A percentile compares a stretch with the other conserved stretches of the same genome.
Evolutionary conservation across 2,888 invertebrate species (phyloP).

Genomic region (Protula sp.): DNA sequence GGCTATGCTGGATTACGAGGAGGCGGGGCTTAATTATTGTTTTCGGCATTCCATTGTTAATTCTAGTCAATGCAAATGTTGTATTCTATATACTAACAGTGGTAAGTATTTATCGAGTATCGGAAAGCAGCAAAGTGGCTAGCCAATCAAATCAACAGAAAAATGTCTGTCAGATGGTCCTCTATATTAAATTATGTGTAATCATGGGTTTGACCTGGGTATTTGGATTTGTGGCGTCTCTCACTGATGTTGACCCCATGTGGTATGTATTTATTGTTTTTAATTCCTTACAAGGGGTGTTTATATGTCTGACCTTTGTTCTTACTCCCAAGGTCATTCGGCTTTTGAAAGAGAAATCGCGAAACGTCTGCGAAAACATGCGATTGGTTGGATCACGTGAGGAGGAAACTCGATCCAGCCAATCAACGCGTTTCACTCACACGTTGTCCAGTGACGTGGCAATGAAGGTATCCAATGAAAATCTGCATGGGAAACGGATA

Average conservation of each 20-base stretch:
- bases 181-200: slow-evolving; percentile 5
- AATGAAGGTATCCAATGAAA: too few relatives aligned
- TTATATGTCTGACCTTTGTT: slow-evolving; percentile 4
- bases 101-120: neutral
- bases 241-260: neutral
- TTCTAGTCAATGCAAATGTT: neutral
- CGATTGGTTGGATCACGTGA: neutral
- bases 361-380: neutral
- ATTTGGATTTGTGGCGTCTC: slow-evolving; percentile 5
- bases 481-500: too few relatives aligned
- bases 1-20: slow-evolving; percentile 5
- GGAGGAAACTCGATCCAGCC: neutral
- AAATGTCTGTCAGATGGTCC: neutral
- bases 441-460: neutral
- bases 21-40: slow-evolving; percentile 2
- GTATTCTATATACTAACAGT: neutral
- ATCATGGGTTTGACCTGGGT: slow-evolving; percentile 11
- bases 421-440: neutral
- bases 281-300: slow-evolving; percentile 6
- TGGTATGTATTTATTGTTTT: slow-evolving; percentile 9
- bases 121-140: neutral
- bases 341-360: neutral
- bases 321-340: slow-evolving; percentile 1
- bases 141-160: neutral
- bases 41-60: slow-evolving; percentile 4